Base-by-base conservation (phyloP, 2,113 vertebrate species). In the Chlorodrepanis virens region DNA sequence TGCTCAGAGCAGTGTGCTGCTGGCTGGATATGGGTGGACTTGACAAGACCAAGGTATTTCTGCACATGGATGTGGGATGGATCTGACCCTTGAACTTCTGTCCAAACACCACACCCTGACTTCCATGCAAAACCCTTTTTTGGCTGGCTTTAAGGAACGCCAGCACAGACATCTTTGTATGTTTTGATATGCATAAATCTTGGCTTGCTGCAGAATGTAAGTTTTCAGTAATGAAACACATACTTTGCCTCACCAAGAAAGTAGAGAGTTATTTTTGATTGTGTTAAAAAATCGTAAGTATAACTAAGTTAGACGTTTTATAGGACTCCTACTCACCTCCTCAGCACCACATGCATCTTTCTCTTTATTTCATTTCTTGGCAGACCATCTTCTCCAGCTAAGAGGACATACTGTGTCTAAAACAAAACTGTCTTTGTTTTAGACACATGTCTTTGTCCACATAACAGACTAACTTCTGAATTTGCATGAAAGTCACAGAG, bases 311-410 rank as follows among this genome's bases (percentile, higher is more conserved):
- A 64, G 65, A 76, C 0, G 25, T 82, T 96, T 90, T 53, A 68
- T 44, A 93, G 76, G 69, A 95, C 94, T 93, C 96, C 96, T 77
- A 96, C 93, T 97, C 90, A 90, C 81, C 92, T 96, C 94, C 96
- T 94, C 79, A 92, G 72, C 83, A 84, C 74, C 77, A 67, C 76
- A 54, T 76, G 83, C 25, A 75, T 89, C 81, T 44, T 84, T 77
- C 91, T 75, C 70, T 96, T 92, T 63, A 90, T 68, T 96, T 76
- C 52, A 64, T 72, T 92, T 47, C 60, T 94, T 95, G 94, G 94
- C 81, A 96, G 85, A 93, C 29, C 37, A 69, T 61, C 53, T 57
- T 79, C 50, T 88, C 39, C 85, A 95, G 82, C 53, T 78, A 93
- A 94, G 79, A 64, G 83, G 90, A 91, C 69, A 60, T 74, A 71